A percentile compares a stretch with the other conserved stretches of the same genome.
Evolutionary conservation across 1,140 invertebrate species (phyloP).

Genomic region (Mya arenaria): DNA sequence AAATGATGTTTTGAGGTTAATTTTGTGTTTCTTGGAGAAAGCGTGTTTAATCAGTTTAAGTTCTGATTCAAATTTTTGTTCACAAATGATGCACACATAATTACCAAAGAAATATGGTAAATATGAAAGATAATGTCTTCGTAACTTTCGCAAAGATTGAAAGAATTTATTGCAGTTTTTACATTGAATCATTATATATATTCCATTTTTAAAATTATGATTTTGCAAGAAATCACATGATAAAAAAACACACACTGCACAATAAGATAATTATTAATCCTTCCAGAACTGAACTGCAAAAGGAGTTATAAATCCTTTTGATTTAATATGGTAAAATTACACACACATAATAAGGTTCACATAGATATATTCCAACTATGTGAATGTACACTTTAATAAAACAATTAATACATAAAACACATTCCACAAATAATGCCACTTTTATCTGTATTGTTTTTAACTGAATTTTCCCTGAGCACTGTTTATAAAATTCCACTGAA

Average conservation of each 20-base stretch:
- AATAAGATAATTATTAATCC: neutral
- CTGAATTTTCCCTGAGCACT: no score
- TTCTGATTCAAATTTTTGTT: neutral
- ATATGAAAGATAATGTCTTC: neutral
- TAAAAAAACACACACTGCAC: neutral
- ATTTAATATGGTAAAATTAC: neutral
- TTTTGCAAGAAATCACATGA: neutral
- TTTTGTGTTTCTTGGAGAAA: constrained; percentile 15
- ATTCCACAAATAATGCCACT: no score
- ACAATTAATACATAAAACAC: no score
- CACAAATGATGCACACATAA: constrained; percentile 14
- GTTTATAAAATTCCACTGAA: no score
- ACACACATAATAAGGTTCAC: neutral
- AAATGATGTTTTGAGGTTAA: neutral
- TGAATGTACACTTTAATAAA: no score
- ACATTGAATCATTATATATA: neutral
- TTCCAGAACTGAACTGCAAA: no score
- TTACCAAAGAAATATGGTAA: constrained; percentile 9
- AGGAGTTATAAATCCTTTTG: neutral
- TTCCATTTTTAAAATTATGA: neutral
- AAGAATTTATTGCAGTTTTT: neutral
- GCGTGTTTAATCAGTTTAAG: constrained; percentile 3
- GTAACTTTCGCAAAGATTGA: neutral
- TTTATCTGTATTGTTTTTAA: no score
- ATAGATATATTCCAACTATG: no score